Conservation (phyloP, 2,797 vertebrate genomes). For the Rhinophrynus dorsalis region DNA sequence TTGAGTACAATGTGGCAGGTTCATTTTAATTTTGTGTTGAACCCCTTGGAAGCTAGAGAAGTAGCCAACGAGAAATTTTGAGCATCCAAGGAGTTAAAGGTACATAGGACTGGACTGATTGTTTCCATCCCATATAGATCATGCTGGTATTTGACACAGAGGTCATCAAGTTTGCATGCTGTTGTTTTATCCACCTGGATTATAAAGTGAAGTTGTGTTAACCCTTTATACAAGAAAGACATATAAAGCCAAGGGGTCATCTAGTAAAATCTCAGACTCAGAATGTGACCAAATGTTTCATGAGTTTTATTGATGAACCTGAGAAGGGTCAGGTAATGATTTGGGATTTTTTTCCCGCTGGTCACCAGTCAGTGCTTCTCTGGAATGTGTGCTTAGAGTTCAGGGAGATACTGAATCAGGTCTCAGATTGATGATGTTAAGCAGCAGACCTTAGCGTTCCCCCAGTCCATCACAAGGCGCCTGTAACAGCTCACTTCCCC, state of each 20-base stretch:
- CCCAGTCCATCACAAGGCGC: constrained; percentile 61
- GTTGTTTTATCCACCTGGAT: too few species aligned
- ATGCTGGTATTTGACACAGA: too few species aligned
- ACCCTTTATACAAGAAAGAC: too few species aligned
- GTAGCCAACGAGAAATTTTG: too few species aligned
- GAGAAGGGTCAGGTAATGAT: constrained; percentile 40
- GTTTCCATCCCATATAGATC: too few species aligned
- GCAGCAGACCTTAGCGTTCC: constrained; percentile 64
- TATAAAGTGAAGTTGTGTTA: too few species aligned
- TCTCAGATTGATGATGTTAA: constrained; percentile 70
- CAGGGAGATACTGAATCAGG: constrained; percentile 56
- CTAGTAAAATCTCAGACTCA: constrained; percentile 11
- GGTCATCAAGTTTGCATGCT: too few species aligned
- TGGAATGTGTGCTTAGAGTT: constrained; percentile 66
- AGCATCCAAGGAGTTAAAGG: too few species aligned
- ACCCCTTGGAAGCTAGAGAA: too few species aligned
- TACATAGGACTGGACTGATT: too few species aligned
- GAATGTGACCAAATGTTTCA: constrained; percentile 24
- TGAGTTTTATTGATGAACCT: constrained; percentile 38
- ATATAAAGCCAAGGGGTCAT: constrained; percentile 15
- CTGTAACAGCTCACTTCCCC: constrained; percentile 61
- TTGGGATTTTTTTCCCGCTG: constrained; percentile 47
- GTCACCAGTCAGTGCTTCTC: constrained; percentile 64
- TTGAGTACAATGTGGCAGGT: too few species aligned
- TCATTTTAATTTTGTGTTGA: too few species aligned